A percentile compares a stretch with the other conserved stretches of the same genome.
Evolutionary conservation across 1,140 invertebrate genomes (phyloP).

Genomic region (Campoletis sonorensis): DNA sequence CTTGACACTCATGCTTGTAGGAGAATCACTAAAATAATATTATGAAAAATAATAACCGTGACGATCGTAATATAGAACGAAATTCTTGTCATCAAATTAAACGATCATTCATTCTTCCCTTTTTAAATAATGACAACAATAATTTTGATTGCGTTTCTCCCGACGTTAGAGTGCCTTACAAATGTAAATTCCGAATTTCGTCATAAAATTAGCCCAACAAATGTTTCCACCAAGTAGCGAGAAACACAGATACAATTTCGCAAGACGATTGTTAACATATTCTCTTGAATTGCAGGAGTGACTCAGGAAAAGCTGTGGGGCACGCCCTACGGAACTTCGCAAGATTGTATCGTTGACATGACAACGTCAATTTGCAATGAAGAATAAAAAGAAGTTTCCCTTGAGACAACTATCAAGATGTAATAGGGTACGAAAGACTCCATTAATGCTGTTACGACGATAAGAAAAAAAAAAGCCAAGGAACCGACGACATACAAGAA

Average conservation of each 20-base stretch:
- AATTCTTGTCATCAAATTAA: too few species aligned
- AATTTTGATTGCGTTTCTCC: not conserved
- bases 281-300: slow-evolving; percentile 78
- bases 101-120: too few species aligned
- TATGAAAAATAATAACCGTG: not conserved
- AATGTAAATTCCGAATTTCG: too few species aligned
- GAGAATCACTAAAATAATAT: not conserved
- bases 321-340: slow-evolving; percentile 85
- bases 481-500: not conserved
- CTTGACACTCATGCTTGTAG: too few species aligned
- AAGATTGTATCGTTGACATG: slow-evolving; percentile 84
- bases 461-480: not conserved
- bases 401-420: slow-evolving; percentile 19
- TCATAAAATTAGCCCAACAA: too few species aligned
- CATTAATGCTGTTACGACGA: slow-evolving; percentile 38
- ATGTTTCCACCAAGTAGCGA: not conserved
- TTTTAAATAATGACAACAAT: too few species aligned
- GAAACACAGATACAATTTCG: not conserved
- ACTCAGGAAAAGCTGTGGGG: slow-evolving; percentile 83
- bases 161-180: too few species aligned
- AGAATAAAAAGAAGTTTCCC: not conserved
- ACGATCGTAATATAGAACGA: too few species aligned
- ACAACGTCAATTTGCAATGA: slow-evolving; percentile 2
- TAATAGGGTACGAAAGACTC: slow-evolving; percentile 31
- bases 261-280: slow-evolving; percentile 56